These are phyloP conservation scores for Ecdyonurus torrentis DNA, from an alignment of 2,888 invertebrate species.

Conservation along the genomic window DNA sequence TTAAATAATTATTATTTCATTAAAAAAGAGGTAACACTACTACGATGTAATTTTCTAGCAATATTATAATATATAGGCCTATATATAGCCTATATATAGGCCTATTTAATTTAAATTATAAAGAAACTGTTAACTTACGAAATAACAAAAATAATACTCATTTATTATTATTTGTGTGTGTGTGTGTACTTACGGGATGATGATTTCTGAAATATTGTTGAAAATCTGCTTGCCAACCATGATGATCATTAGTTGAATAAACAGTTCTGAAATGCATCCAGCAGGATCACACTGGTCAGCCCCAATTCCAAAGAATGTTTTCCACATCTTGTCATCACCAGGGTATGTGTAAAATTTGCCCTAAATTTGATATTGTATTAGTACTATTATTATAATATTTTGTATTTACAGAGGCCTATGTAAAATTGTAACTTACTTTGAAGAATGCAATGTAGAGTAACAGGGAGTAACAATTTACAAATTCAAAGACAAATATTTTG, in stretches of 20 bases:
- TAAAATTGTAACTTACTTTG: background rate
- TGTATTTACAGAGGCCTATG: no score
- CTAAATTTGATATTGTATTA: no score
- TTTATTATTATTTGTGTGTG: background rate
- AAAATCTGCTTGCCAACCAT: conserved; percentile 37
- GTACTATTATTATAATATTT: no score
- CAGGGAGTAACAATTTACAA: conserved; percentile 96
- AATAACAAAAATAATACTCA: no score
- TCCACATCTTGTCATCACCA: conserved; percentile 21
- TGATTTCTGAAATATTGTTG: conserved; percentile 32
- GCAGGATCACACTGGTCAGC: conserved; percentile 30
- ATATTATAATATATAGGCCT: no score
- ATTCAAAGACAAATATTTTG: conserved; percentile 96
- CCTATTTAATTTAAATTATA: no score
- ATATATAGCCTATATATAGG: no score
- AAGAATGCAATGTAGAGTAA: conserved; percentile 94
- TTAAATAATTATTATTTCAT: no score
- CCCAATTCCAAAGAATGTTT: conserved; percentile 17
- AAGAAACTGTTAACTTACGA: no score
- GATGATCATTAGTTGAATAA: conserved; percentile 36
- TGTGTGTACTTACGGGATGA: conserved; percentile 31
- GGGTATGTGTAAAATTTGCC: conserved; percentile 30
- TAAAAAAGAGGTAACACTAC: no score
- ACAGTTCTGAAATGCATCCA: conserved; percentile 38
- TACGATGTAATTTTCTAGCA: no score